Evolutionary conservation across 2,888 invertebrate species (phyloP).

Genomic region (Cyrtodaria siliqua): DNA sequence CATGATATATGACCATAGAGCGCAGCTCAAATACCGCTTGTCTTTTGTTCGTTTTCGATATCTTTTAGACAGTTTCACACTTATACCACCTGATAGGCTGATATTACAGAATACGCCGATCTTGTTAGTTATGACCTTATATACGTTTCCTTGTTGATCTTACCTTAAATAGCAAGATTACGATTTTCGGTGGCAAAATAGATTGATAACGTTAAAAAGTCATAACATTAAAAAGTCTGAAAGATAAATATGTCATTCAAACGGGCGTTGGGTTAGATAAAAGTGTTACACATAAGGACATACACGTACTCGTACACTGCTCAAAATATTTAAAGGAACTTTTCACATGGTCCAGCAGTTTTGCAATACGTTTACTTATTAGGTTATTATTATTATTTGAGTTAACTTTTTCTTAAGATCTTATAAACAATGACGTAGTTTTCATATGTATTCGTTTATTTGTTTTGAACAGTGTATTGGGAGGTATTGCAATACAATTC

Average conservation of each 20-base stretch:
- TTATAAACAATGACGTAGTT: too few relatives aligned
- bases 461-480: too few relatives aligned
- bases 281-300: too few relatives aligned
- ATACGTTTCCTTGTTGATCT: conserved; percentile 24
- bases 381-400: too few relatives aligned
- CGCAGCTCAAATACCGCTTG: conserved; percentile 28
- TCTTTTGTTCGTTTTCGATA: conserved; percentile 45
- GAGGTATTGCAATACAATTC: too few relatives aligned
- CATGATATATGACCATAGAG: conserved; percentile 48
- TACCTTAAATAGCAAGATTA: conserved; percentile 27
- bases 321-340: too few relatives aligned
- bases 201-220: not conserved
- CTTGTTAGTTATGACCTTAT: conserved; percentile 35
- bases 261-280: conserved; percentile 10
- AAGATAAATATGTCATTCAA: conserved; percentile 45
- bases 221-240: conserved; percentile 38
- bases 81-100: conserved; percentile 38
- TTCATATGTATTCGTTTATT: too few relatives aligned
- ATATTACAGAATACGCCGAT: conserved; percentile 18
- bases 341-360: too few relatives aligned
- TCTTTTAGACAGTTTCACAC: conserved; percentile 59
- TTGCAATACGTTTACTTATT: too few relatives aligned
- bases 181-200: conserved; percentile 26
- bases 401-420: too few relatives aligned
- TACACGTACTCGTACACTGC: too few relatives aligned